Evolutionary conservation across 2,888 invertebrate species (phyloP), one percentile per base, ranked within the genome.

Genomic region (Agonopterix subpropinquella): DNA sequence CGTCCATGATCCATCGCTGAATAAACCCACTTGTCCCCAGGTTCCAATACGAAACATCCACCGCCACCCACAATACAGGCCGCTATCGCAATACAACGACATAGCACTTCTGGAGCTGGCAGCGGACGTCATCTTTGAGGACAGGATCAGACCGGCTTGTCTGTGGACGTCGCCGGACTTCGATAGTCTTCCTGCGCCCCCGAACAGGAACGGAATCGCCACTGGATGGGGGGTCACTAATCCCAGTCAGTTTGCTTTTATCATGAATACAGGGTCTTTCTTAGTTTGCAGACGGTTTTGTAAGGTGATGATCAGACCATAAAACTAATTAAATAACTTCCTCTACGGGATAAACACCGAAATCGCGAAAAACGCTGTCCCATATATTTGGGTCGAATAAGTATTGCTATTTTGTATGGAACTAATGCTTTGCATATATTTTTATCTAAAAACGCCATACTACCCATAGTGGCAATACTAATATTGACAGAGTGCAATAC

Each of bases 171-270:
- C 64, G 18, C 46, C 47, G 0, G 64, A 68, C 48, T 74, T 89
- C 52, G 64, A 67, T 0, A 60, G 49, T 0, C 28, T 28, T 5
- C 28, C 28, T 28, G 28, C 28, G 7, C 28, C 28, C 28, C 28
- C 28, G 5, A 72, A 82, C 42, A 54, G 54, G 0, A 84, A 79
- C 49, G 91, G 89, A 0, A 73, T 92, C 0, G 93, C 93, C 0
- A 91, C 91, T 0, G 94, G 94, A 0, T 93, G 92, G 91, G 94
- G 94, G 0, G 89, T 88, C 50, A 73, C 75, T 0, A 68, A 84
- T 50, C 73, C 71, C 49, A 73, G 82, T 81, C 54, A 61, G 58
- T 53, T n/a, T 39, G 4, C 1, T n/a, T n/a, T 4, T n/a, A 37
- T 39, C 39, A 1, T 5, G 8, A 39, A 4, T 18, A 4, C n/a